Evolutionary conservation across 2,113 vertebrate genomes (phyloP).

Genomic region (Gnathochromis pfefferi): DNA sequence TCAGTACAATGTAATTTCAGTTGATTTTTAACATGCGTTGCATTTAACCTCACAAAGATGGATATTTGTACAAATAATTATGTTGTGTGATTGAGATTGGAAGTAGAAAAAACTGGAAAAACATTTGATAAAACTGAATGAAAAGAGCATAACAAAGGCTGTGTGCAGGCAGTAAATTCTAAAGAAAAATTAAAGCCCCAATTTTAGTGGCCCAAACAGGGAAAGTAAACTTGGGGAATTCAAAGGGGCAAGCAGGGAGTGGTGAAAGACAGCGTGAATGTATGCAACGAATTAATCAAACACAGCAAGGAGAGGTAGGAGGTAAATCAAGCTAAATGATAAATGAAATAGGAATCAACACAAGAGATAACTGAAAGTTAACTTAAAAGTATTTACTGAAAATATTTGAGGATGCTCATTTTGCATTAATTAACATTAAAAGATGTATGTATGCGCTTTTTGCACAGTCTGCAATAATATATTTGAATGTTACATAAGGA

Average conservation of each 20-base stretch:
- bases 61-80: not conserved
- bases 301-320: not conserved
- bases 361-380: not conserved
- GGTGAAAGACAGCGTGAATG: not conserved
- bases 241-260: not conserved
- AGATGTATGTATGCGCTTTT: not conserved
- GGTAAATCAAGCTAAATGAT: not conserved
- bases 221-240: not conserved
- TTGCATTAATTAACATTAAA: not conserved
- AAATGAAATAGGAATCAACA: fast-evolving
- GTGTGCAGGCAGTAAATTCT: not conserved
- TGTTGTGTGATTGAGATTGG: not conserved
- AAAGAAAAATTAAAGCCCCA: not conserved
- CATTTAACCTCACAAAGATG: not conserved
- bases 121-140: not conserved
- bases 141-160: not conserved
- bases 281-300: not conserved
- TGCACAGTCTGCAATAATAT: not conserved
- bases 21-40: fast-evolving
- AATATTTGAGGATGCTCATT: not conserved
- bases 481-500: not conserved
- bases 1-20: not conserved
- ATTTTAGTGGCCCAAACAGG: not conserved
- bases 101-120: not conserved
- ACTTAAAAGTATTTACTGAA: not conserved